These are phyloP conservation scores for Bungarus multicinctus DNA, from an alignment of 2,113 vertebrate genomes.

Conservation along the genomic window DNA sequence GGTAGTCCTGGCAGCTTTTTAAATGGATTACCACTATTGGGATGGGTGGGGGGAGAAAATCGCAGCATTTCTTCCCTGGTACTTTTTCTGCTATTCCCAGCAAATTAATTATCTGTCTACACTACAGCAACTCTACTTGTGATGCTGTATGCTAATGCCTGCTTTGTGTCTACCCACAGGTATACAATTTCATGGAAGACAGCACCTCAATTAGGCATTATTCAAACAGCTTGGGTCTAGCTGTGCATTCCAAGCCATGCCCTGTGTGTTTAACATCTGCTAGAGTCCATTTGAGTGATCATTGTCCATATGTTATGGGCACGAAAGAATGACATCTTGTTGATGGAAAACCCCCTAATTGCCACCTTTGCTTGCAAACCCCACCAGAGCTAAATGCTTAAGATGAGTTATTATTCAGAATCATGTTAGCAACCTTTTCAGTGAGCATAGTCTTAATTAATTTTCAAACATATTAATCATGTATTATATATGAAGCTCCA, in stretches of 20 bases:
- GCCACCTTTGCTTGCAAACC: conserved; percentile 46
- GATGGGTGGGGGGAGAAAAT: background rate
- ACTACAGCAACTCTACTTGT: background rate
- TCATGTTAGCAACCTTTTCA: conserved; percentile 40
- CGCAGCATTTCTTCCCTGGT: background rate
- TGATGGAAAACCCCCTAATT: conserved; percentile 49
- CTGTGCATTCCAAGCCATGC: conserved; percentile 39
- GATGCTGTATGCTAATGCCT: conserved; percentile 22
- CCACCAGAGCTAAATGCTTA: conserved; percentile 39
- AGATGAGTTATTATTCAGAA: conserved; percentile 57
- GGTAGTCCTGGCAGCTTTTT: background rate
- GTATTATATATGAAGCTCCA: conserved; percentile 25
- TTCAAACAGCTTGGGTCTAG: conserved; percentile 21
- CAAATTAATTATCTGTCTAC: conserved; percentile 17
- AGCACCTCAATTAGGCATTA: conserved; percentile 32
- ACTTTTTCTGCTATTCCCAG: background rate
- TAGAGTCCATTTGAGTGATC: conserved; percentile 50
- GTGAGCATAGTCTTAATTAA: conserved; percentile 45
- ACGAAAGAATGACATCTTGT: conserved; percentile 49
- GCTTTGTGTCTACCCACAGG: background rate
- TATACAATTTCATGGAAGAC: conserved; percentile 9
- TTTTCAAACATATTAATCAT: conserved; percentile 56
- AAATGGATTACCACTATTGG: background rate
- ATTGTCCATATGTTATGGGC: conserved; percentile 47
- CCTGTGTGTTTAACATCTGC: conserved; percentile 52